These are phyloP conservation scores for Brachionus paranguensis DNA, from an alignment of 1,140 invertebrate species.

Conservation along the genomic window DNA sequence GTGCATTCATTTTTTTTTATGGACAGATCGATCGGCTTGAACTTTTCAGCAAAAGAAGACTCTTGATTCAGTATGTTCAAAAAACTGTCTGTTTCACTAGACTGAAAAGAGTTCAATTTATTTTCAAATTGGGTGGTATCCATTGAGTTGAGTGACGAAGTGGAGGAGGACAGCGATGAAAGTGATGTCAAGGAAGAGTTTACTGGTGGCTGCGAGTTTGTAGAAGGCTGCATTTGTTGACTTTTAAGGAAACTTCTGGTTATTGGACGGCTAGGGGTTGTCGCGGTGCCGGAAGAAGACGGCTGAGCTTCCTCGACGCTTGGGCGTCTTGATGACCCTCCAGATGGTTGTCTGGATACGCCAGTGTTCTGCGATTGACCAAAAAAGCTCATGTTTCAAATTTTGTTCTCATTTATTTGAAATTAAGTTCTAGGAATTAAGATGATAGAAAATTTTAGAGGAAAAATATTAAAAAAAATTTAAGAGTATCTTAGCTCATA, in stretches of 20 bases:
- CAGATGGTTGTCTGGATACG: background rate
- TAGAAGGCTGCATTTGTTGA: background rate
- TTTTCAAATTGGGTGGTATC: background rate
- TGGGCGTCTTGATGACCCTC: background rate
- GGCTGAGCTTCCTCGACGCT: background rate
- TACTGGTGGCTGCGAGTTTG: background rate
- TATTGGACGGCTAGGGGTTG: background rate
- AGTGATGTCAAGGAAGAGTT: background rate
- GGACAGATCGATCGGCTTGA: background rate
- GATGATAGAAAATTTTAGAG: background rate
- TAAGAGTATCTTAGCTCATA: background rate
- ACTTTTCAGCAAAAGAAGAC: background rate
- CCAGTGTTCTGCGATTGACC: background rate
- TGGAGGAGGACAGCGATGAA: background rate
- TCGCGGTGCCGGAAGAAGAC: background rate
- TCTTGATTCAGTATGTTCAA: background rate
- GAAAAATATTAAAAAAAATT: background rate
- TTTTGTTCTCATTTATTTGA: background rate
- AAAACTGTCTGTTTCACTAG: background rate
- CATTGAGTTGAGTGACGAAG: conserved; percentile 9
- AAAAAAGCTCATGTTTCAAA: background rate
- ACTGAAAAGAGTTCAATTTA: background rate
- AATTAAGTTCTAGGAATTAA: background rate
- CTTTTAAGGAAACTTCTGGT: background rate
- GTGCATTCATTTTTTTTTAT: background rate